Percentiles rank a stretch among this genome's conserved stretches.
Conservation (phyloP, 2,113 vertebrate genomes). For the Caranx ignobilis region DNA sequence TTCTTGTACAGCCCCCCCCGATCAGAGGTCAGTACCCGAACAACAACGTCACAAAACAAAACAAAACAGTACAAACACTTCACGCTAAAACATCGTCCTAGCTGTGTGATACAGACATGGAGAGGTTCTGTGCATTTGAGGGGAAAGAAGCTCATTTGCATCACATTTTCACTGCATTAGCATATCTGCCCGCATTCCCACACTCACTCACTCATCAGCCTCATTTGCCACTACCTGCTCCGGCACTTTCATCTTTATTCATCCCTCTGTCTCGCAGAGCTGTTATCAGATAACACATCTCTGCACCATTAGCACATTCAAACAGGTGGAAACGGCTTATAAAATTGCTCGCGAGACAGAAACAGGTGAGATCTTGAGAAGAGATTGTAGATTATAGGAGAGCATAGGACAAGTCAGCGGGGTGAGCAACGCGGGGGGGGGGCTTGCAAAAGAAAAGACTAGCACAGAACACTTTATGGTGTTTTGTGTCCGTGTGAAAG, state of each 20-base stretch:
- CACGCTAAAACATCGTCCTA: background rate
- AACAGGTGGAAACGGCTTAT: slow-evolving; percentile 48
- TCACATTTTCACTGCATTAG: slow-evolving; percentile 54
- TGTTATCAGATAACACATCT: slow-evolving; percentile 70
- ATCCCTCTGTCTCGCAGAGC: slow-evolving; percentile 52
- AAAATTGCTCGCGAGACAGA: slow-evolving; percentile 23
- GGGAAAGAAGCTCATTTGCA: slow-evolving; percentile 53
- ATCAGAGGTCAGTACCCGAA: slow-evolving; percentile 26
- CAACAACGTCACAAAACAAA: background rate
- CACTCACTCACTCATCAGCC: slow-evolving; percentile 50
- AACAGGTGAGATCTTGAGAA: background rate
- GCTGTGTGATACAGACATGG: slow-evolving; percentile 19
- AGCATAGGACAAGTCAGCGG: background rate
- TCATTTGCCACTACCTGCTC: slow-evolving; percentile 66
- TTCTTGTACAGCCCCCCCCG: background rate
- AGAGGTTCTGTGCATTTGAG: slow-evolving; percentile 23
- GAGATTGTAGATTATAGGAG: slow-evolving; percentile 1
- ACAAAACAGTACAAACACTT: background rate
- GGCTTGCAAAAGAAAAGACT: background rate
- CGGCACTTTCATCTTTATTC: slow-evolving; percentile 70
- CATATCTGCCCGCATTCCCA: slow-evolving; percentile 51
- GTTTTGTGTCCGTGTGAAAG: background rate
- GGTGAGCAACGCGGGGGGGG: background rate
- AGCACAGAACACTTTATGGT: background rate
- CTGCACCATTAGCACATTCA: slow-evolving; percentile 62